Evolutionary conservation across 2,888 invertebrate species (phyloP).

Genomic region (Pristionchus maxplancki): DNA sequence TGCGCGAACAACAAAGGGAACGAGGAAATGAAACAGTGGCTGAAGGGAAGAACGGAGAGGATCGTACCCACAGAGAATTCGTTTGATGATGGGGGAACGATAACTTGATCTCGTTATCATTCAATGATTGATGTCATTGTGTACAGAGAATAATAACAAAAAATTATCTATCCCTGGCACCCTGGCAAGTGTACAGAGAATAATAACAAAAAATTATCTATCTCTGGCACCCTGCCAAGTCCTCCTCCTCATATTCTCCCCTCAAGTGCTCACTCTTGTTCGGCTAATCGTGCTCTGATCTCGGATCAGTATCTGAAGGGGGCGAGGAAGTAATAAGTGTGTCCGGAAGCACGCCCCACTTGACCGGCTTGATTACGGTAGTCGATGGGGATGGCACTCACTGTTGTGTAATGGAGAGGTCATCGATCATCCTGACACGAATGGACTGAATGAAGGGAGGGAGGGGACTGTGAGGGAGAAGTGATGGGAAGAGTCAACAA

Average conservation of each 20-base stretch:
- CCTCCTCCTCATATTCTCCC: constrained; percentile 9
- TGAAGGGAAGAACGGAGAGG: background rate
- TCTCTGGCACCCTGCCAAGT: no score
- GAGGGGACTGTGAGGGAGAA: background rate
- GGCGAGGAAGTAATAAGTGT: constrained; percentile 34
- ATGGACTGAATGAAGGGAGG: background rate
- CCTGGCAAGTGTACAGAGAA: no score
- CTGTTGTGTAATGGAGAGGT: constrained; percentile 4
- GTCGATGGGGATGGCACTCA: background rate
- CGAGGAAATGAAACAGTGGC: background rate
- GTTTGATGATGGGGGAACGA: background rate
- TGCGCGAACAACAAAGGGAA: background rate
- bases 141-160: no score
- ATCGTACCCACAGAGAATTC: background rate
- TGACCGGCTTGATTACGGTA: constrained; percentile 37
- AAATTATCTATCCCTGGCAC: no score
- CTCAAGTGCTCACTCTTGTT: constrained; percentile 1
- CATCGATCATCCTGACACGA: constrained; percentile 30
- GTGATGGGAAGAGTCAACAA: background rate
- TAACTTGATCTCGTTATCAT: no score
- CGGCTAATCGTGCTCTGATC: constrained; percentile 45
- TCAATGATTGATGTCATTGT: background rate
- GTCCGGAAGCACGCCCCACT: constrained; percentile 13
- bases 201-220: no score
- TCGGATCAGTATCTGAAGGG: constrained; percentile 26